Percentiles rank a stretch among this genome's conserved stretches.
These are phyloP conservation scores for Periparus ater DNA, from an alignment of 2,797 vertebrate genomes.

Conservation along the genomic window DNA sequence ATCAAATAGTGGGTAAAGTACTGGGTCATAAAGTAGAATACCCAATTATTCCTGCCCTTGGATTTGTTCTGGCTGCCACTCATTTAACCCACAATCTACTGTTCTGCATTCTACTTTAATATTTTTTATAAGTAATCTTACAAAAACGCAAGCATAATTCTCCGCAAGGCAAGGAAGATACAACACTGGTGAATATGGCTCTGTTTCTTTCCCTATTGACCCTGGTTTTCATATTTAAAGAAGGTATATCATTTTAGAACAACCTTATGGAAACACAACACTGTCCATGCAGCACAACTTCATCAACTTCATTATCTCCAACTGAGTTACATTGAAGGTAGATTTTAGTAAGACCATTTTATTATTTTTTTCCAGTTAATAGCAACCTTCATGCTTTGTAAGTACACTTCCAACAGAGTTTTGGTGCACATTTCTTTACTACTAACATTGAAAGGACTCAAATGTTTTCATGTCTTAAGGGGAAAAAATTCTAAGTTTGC, in stretches of 20 bases:
- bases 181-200: background rate
- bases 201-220: background rate
- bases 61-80: background rate
- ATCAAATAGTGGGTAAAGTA: accelerated
- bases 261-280: background rate
- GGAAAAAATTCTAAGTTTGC: background rate
- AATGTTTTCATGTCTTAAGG: background rate
- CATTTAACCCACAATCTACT: background rate
- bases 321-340: accelerated
- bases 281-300: background rate
- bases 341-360: background rate
- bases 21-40: background rate
- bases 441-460: background rate
- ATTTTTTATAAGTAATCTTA: background rate
- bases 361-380: background rate
- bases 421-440: background rate
- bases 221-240: background rate
- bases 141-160: background rate
- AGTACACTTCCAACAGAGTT: background rate
- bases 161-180: background rate
- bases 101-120: background rate
- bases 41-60: background rate
- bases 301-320: background rate
- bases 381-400: background rate
- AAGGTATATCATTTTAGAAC: background rate